Evolutionary conservation across 2,888 invertebrate species (phyloP).

Genomic region (Oasisia sp.): DNA sequence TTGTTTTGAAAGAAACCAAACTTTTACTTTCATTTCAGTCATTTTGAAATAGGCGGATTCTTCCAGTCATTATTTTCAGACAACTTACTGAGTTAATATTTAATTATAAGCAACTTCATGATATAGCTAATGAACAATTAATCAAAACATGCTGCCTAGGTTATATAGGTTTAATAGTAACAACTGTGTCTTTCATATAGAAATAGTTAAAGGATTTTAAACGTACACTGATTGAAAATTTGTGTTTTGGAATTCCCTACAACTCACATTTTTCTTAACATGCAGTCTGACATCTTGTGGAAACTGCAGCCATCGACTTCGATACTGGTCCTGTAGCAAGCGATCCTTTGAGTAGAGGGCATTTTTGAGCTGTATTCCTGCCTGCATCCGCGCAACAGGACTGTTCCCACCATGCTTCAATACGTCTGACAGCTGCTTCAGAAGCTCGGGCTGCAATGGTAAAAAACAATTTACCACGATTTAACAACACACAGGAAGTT

Average conservation of each 20-base stretch:
- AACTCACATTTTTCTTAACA: slow-evolving; percentile 92
- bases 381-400: slow-evolving; percentile 96
- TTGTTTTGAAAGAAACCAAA: too few relatives aligned
- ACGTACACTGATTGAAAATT: neutral
- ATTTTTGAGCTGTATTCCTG: slow-evolving; percentile 95
- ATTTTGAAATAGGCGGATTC: too few relatives aligned
- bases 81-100: too few relatives aligned
- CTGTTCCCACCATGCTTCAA: slow-evolving; percentile 89
- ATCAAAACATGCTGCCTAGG: too few relatives aligned
- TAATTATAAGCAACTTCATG: too few relatives aligned
- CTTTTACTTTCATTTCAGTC: too few relatives aligned
- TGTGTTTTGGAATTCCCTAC: neutral
- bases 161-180: too few relatives aligned
- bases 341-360: slow-evolving; percentile 95
- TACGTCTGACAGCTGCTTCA: slow-evolving; percentile 92
- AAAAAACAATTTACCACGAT: neutral
- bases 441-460: slow-evolving; percentile 73
- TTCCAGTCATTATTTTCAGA: too few relatives aligned
- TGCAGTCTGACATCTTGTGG: slow-evolving; percentile 86
- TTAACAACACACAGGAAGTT: neutral
- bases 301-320: slow-evolving; percentile 92
- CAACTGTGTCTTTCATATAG: too few relatives aligned
- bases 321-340: slow-evolving; percentile 81
- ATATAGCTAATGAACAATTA: too few relatives aligned
- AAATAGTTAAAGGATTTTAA: too few relatives aligned